These are phyloP conservation scores for Dicaeum eximium DNA, from an alignment of 2,113 vertebrate species.

Conservation along the genomic window DNA sequence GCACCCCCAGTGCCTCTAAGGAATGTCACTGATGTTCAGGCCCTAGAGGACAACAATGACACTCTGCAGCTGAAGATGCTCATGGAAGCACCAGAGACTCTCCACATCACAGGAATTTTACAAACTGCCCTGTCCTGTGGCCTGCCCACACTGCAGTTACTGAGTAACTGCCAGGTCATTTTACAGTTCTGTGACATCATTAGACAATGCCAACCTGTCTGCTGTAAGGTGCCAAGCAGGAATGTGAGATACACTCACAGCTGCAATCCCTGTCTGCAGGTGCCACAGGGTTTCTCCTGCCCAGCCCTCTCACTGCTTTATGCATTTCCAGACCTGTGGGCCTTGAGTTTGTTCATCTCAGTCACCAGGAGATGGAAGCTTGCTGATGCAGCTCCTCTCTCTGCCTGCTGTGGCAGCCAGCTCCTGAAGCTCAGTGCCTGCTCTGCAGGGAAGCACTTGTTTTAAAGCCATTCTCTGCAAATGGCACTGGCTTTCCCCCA, in stretches of 20 bases:
- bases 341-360: accelerated
- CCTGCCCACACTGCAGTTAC: neutral
- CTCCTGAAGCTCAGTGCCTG: neutral
- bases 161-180: neutral
- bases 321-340: accelerated
- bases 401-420: accelerated
- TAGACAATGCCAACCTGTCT: neutral
- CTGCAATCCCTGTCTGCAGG: neutral
- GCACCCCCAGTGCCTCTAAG: neutral
- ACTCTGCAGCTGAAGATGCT: neutral
- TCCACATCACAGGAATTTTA: neutral
- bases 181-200: neutral
- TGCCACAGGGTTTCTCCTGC: accelerated
- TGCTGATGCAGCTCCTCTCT: neutral
- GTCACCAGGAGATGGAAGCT: accelerated
- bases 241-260: neutral
- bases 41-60: neutral
- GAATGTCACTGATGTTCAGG: neutral
- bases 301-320: neutral
- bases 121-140: neutral
- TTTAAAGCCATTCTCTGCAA: neutral
- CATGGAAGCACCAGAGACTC: neutral
- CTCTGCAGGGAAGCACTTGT: accelerated
- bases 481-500: neutral
- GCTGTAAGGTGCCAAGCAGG: neutral